phyloP scores from a whole-genome alignment of 2,888 invertebrate species.

The Dynastes tityus region DNA sequence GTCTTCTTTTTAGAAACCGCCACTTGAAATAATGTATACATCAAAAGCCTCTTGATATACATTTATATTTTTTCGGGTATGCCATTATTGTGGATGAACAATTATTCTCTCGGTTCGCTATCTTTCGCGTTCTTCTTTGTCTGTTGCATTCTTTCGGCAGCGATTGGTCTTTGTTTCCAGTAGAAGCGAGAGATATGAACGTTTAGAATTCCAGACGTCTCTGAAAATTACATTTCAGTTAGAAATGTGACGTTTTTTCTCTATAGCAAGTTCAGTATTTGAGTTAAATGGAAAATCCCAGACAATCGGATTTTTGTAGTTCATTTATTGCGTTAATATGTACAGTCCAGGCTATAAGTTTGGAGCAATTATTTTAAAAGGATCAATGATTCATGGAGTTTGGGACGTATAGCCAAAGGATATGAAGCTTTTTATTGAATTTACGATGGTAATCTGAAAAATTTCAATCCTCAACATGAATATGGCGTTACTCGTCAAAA shows the following conservation, averaged over 20 bases:
- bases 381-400: too few relatives aligned
- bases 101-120: conserved; percentile 34
- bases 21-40: conserved; percentile 38
- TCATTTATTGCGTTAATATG: background rate
- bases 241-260: conserved; percentile 6
- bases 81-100: conserved; percentile 40
- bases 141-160: background rate
- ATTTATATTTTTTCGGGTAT: conserved; percentile 36
- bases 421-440: too few relatives aligned
- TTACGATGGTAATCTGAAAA: too few relatives aligned
- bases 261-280: background rate
- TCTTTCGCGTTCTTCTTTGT: background rate
- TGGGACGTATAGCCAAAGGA: too few relatives aligned
- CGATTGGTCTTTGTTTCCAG: background rate
- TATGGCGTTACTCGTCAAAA: too few relatives aligned
- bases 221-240: conserved; percentile 1
- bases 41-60: conserved; percentile 39
- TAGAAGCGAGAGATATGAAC: background rate
- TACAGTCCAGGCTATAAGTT: too few relatives aligned
- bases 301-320: background rate
- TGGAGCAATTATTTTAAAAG: too few relatives aligned
- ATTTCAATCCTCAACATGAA: too few relatives aligned
- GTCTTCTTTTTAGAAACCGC: conserved; percentile 21
- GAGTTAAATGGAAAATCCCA: conserved; percentile 21
- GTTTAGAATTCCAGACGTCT: conserved; percentile 8